Evolutionary conservation across 2,113 vertebrate genomes (phyloP).

Genomic region (Oncorhynchus keta): DNA sequence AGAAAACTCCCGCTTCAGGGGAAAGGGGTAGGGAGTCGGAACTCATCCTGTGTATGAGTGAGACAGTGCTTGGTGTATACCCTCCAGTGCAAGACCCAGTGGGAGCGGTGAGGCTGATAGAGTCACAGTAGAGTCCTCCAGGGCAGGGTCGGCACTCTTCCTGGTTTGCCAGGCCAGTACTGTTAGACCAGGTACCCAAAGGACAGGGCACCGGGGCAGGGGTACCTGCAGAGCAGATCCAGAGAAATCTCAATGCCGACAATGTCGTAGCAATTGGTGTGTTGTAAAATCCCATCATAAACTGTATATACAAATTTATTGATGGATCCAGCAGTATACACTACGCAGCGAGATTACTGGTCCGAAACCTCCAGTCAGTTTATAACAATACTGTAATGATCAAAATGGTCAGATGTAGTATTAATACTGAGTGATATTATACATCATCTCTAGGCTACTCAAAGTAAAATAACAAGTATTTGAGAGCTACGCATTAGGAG

Average conservation of each 20-base stretch:
- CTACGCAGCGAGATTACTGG: background rate
- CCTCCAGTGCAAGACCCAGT: constrained; percentile 76
- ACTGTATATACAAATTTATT: background rate
- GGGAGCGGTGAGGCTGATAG: constrained; percentile 64
- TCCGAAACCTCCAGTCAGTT: too few relatives aligned
- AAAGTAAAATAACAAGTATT: background rate
- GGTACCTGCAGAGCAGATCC: constrained; percentile 69
- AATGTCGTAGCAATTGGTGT: background rate
- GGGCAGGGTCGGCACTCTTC: constrained; percentile 75
- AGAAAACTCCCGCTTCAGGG: too few relatives aligned
- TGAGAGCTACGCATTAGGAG: background rate
- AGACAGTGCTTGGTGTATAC: constrained; percentile 56
- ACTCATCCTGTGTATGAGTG: background rate
- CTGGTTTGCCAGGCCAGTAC: constrained; percentile 64
- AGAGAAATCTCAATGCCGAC: background rate
- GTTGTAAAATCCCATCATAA: constrained; percentile 5
- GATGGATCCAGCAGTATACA: background rate
- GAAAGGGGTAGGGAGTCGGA: background rate
- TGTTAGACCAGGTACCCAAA: constrained; percentile 78
- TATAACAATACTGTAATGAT: too few relatives aligned
- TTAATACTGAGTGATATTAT: too few relatives aligned
- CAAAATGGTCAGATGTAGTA: too few relatives aligned
- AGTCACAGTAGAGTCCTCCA: constrained; percentile 76
- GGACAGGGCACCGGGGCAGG: constrained; percentile 73
- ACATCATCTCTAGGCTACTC: too few relatives aligned